Conservation (phyloP, 2,888 invertebrate genomes). For the Adela reaumurella region DNA sequence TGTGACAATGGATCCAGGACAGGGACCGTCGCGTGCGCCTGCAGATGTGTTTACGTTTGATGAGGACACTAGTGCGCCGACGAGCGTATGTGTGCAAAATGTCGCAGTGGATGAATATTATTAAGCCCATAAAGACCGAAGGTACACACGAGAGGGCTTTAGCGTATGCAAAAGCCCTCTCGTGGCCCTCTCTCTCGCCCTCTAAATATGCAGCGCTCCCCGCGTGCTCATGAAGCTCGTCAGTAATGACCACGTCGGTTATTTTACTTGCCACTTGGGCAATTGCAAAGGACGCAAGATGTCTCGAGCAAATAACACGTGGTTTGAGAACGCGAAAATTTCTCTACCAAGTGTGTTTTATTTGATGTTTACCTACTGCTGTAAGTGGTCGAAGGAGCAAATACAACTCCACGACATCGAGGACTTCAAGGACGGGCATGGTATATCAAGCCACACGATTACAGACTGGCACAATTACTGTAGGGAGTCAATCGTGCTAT, state of each 20-base stretch:
- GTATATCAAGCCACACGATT: background rate
- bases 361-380: background rate
- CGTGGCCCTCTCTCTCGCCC: no score
- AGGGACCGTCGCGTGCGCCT: no score
- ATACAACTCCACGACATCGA: background rate
- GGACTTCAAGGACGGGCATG: background rate
- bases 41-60: no score
- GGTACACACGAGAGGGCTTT: background rate
- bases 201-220: no score
- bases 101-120: no score
- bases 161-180: background rate
- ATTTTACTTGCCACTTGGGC: no score
- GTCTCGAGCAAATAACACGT: background rate
- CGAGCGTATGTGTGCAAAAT: no score
- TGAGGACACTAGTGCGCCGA: slow-evolving; percentile 6
- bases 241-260: no score
- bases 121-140: no score
- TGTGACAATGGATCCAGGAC: no score
- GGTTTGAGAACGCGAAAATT: background rate
- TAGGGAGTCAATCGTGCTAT: background rate
- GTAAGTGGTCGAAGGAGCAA: background rate
- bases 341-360: background rate
- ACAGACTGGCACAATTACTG: background rate
- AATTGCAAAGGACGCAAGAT: no score
- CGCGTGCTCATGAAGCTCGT: background rate